These are phyloP conservation scores for Eutrigla gurnardus DNA, from an alignment of 2,797 vertebrate genomes.

Conservation along the genomic window DNA sequence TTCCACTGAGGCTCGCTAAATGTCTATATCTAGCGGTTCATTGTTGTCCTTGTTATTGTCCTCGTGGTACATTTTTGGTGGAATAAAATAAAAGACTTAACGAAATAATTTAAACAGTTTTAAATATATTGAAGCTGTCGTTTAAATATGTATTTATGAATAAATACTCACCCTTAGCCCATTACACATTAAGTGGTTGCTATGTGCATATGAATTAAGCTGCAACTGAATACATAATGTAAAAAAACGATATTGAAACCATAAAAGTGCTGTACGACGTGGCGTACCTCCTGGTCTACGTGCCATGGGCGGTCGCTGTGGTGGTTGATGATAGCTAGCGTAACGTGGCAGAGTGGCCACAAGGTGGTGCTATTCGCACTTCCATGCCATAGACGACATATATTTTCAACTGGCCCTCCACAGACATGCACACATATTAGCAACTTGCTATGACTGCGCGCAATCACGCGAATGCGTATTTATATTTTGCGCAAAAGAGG, in stretches of 20 bases:
- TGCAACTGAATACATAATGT: not conserved
- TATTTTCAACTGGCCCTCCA: not conserved
- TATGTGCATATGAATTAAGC: not conserved
- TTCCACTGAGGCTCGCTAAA: not conserved
- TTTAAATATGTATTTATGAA: not conserved
- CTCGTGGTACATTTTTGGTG: not conserved
- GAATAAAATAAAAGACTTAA: not conserved
- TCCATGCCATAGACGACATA: too few species aligned
- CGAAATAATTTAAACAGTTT: too few species aligned
- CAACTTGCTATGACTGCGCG: not conserved
- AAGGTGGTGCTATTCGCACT: constrained; percentile 24
- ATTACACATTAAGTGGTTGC: not conserved
- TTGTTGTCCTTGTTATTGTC: too few species aligned
- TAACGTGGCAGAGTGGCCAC: not conserved
- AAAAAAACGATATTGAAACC: not conserved
- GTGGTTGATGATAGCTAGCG: not conserved
- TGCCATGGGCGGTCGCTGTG: not conserved
- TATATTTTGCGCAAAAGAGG: not conserved
- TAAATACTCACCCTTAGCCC: not conserved
- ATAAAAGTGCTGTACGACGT: not conserved
- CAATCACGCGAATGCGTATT: not conserved
- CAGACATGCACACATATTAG: not conserved
- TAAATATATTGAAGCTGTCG: too few species aligned
- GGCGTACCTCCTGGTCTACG: not conserved
- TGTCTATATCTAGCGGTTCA: not conserved